These are phyloP conservation scores for Apodemia duryi DNA, from an alignment of 2,888 invertebrate genomes.

Conservation along the genomic window DNA sequence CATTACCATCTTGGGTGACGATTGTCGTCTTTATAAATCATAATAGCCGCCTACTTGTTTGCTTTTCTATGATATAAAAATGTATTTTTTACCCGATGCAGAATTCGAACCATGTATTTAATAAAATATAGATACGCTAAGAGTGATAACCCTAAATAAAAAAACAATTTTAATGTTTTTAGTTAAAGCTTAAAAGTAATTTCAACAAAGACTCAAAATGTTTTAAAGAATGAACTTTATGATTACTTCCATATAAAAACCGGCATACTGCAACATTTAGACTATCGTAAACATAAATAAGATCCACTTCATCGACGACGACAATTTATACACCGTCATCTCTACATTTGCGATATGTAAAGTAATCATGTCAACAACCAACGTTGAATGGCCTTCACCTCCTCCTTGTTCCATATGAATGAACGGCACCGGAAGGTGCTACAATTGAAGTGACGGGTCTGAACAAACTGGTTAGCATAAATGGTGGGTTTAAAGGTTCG, in stretches of 20 bases:
- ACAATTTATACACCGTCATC: slow-evolving; percentile 5
- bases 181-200: no score
- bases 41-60: no score
- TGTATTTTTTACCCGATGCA: no score
- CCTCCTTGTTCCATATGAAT: background rate
- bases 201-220: background rate
- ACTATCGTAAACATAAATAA: background rate
- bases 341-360: slow-evolving; percentile 8
- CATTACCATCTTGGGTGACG: no score
- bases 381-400: background rate
- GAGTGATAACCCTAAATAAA: no score
- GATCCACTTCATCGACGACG: background rate
- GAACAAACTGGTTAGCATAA: background rate
- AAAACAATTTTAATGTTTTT: no score
- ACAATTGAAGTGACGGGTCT: background rate
- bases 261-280: background rate
- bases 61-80: no score
- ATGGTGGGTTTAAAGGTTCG: background rate
- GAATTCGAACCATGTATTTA: no score
- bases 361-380: slow-evolving; percentile 11
- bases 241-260: background rate
- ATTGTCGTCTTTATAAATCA: no score
- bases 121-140: no score
- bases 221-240: background rate
- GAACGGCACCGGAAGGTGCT: background rate